Evolutionary conservation across 2,888 invertebrate genomes (phyloP), one percentile per base, ranked within the genome.

Genomic region (Bimastos eiseni): DNA sequence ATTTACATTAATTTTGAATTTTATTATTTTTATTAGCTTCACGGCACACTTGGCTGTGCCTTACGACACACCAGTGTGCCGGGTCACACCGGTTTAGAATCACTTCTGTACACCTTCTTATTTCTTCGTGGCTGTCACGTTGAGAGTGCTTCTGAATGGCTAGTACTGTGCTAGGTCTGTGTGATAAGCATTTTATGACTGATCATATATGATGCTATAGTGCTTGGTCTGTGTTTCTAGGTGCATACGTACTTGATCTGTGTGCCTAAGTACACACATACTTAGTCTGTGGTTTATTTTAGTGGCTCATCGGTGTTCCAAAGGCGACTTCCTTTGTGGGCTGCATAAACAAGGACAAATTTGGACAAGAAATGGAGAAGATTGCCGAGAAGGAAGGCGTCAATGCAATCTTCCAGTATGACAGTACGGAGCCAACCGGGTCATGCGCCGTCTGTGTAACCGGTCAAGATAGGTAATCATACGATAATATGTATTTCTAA

Each of bases 381-480:
- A 97, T 97, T 94, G 98, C 98, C 0, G 96, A 88, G 55, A 94
- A 93, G n/a, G 97, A 97, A 93, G 99, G 99, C 41, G 97, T 99
- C 21, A 97, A 97, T 94, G 97, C 97, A 0, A 96, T 96, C 89
- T 99, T 99, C 95, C 98, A 99, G 94, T 97, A 97, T 93, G 96
- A 96, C 30, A 95, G 96, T 2, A 96, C 96, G 24, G 96, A 96
- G 92, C 97, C 97, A 3, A 99, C 99, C 21, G 99, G 99, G 90
- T 99, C 98, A 0, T 99, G 99, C 96, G 99, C 98, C 3, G 99
- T 99, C 86, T 96, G 99, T 24, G 97, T 99, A 90, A 98, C 98
- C 0, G 96, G 96, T 90, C 95, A 95, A 91, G 97, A 97, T 91
- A 34, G 86, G 86, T 86, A 86, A 41, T 41, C 6, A 41, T 41